Conservation (phyloP, 2,113 vertebrate species). For the Psilopsiagon aymara region DNA sequence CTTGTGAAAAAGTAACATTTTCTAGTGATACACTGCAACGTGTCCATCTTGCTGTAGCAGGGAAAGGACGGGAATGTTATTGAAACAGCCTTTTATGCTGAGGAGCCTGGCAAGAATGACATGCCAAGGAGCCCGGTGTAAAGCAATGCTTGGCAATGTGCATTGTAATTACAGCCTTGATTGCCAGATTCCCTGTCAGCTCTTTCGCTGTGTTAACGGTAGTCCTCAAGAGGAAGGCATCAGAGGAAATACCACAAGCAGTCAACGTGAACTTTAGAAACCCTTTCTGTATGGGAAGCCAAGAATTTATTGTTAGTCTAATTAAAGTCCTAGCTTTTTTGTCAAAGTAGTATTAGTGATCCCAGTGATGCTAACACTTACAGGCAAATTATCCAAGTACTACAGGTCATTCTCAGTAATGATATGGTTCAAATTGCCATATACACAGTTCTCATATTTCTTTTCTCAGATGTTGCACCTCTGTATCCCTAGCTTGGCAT, state of each 20-base stretch:
- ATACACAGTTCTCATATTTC: fast-evolving
- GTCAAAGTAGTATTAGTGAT: background rate
- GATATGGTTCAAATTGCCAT: background rate
- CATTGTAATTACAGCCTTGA: background rate
- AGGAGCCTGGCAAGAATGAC: background rate
- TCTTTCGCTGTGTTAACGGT: background rate
- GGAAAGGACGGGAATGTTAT: background rate
- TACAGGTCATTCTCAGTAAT: background rate
- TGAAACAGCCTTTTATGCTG: background rate
- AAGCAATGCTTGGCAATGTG: background rate
- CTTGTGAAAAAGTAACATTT: background rate
- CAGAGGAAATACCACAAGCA: background rate
- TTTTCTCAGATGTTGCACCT: background rate
- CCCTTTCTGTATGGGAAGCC: background rate
- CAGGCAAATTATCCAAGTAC: background rate
- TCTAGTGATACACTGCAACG: background rate
- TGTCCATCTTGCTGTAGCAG: background rate
- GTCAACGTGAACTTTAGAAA: background rate
- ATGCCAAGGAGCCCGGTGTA: background rate
- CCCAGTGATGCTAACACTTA: background rate
- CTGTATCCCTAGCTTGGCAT: background rate
- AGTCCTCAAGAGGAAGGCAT: background rate
- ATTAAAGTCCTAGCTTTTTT: background rate
- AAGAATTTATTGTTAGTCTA: background rate
- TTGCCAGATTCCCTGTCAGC: background rate